Evolutionary conservation across 2,797 vertebrate species (phyloP), one percentile per base, ranked within the genome.

Genomic region (Centroberyx gerrardi): DNA sequence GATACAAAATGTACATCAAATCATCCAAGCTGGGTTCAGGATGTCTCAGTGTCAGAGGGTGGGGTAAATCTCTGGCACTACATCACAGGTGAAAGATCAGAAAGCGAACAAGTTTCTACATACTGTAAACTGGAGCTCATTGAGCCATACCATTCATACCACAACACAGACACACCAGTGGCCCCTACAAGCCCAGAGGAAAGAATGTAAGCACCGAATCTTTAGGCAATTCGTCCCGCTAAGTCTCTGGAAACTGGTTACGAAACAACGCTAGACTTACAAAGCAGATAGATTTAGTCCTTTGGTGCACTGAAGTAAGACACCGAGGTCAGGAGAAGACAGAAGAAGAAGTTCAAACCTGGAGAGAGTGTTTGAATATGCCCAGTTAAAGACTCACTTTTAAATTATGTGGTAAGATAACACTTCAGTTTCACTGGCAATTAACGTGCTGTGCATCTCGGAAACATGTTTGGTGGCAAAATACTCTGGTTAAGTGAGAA

Each of bases 101-200:
- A 64, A 17, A 40, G 9, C 2, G 14, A 68, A 61, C 9, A 27
- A 0, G 8, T 52, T 60, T 69, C 48, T 60, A 42, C 69, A 44
- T 67, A 28, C 13, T 61, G 14, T 58, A 67, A 62, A 70, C 68
- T 44, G 18, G 6, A 58, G 72, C 51, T 66, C 70, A 69, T 54
- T 68, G 65, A 80, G 44, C 27, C 28, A 68, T 4, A 62, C 17
- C 52, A 10, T 28, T 58, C n/a, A 63, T 36, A 22, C 22, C 13
- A 59, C 14, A 49, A 63, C 42, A 40, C 10, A 18, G 54, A 61
- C 18, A 59, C n/a, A 53, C 36, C 33, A 40, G 2, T 13, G 56
- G 18, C 15, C 33, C 13, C 33, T 54, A 15, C 46, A 44, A 52
- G 48, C 38, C 33, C 44, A 9, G 12, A 62, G 40, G 29, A n/a